These are phyloP conservation scores for Troides oblongomaculatus DNA, from an alignment of 2,888 invertebrate species.

Conservation along the genomic window DNA sequence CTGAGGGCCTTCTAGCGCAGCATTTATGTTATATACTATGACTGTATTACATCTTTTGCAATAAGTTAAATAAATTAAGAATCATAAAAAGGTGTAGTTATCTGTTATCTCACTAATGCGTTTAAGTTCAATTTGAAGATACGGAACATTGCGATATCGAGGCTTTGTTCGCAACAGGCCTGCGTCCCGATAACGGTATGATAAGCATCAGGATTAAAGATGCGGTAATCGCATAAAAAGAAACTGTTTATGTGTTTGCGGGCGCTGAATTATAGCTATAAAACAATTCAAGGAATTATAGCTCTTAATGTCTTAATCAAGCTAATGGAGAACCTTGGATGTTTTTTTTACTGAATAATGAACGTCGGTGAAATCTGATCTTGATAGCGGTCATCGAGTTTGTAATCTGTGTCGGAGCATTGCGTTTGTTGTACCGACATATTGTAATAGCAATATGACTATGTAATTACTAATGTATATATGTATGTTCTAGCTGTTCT, in stretches of 20 bases:
- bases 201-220: slow-evolving; percentile 28
- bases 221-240: slow-evolving; percentile 29
- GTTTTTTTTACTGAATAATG: slow-evolving; percentile 25
- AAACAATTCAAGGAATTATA: slow-evolving; percentile 22
- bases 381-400: slow-evolving; percentile 19
- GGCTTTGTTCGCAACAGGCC: slow-evolving; percentile 25
- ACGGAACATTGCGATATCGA: slow-evolving; percentile 15
- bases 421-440: no score
- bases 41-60: no score
- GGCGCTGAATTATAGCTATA: slow-evolving; percentile 25
- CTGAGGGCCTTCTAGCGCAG: no score
- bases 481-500: no score
- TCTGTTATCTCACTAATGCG: slow-evolving; percentile 23
- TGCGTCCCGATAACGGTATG: slow-evolving; percentile 24
- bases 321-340: slow-evolving; percentile 23
- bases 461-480: no score
- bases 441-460: no score
- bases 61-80: neutral
- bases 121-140: slow-evolving; percentile 22
- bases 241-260: slow-evolving; percentile 24
- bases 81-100: neutral
- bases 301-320: slow-evolving; percentile 30
- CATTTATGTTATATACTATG: no score
- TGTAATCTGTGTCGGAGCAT: slow-evolving; percentile 10
- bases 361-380: slow-evolving; percentile 27